Percentiles rank a stretch among this genome's conserved stretches.
Conservation (phyloP, 2,797 vertebrate genomes). For the Erithacus rubecula region DNA sequence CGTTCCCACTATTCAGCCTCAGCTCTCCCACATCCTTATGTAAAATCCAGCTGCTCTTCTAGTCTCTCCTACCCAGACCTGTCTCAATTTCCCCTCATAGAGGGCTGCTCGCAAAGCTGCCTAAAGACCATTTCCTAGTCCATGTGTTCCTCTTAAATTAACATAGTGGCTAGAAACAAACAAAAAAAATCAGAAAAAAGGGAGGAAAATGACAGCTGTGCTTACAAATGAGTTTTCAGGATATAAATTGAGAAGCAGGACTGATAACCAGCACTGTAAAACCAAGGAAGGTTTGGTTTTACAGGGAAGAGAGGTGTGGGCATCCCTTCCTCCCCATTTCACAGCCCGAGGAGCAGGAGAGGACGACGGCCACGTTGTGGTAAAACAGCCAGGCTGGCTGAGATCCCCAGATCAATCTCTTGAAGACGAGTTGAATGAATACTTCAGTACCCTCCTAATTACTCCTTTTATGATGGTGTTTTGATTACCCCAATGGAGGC, state of each 20-base stretch:
- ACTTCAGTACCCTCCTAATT: not conserved
- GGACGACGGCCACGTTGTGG: rapidly evolving
- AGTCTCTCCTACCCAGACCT: not conserved
- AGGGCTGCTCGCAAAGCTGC: not conserved
- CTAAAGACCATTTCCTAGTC: not conserved
- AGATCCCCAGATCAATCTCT: not conserved
- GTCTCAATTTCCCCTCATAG: not conserved
- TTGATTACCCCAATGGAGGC: not conserved
- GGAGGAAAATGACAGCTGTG: not conserved
- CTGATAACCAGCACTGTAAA: not conserved
- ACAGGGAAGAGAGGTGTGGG: not conserved
- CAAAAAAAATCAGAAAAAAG: too few relatives aligned
- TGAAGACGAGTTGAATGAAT: not conserved
- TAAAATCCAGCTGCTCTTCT: constrained; percentile 20
- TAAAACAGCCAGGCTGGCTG: not conserved
- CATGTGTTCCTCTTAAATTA: not conserved
- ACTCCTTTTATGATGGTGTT: not conserved
- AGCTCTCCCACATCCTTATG: not conserved
- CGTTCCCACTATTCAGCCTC: not conserved
- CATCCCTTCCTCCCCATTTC: not conserved
- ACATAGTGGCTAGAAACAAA: not conserved
- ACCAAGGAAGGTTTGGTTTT: not conserved
- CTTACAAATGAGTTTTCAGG: not conserved
- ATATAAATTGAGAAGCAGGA: not conserved
- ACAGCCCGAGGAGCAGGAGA: not conserved